phyloP scores from a whole-genome alignment of 1,140 invertebrate species.

The Homarus americanus region DNA sequence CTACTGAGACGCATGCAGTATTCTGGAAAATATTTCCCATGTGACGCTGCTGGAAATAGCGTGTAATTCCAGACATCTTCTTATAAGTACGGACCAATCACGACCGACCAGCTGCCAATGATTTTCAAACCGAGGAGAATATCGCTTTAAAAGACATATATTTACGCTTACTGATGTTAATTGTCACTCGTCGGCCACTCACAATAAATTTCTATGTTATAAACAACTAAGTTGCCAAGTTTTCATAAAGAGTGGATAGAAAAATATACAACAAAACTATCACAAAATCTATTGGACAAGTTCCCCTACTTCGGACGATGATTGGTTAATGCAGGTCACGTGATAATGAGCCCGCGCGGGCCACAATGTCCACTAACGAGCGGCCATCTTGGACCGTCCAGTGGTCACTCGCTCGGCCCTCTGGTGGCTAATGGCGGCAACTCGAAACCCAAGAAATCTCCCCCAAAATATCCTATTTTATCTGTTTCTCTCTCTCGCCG shows the following conservation, averaged over 20 bases:
- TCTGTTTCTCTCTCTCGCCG: neutral
- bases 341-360: constrained; percentile 26
- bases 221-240: too few species aligned
- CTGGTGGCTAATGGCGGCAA: neutral
- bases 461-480: neutral
- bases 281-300: neutral
- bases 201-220: too few species aligned
- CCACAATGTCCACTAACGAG: constrained; percentile 41
- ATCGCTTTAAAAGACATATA: too few species aligned
- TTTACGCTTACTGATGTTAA: too few species aligned
- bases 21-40: too few species aligned
- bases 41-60: neutral
- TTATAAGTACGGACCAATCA: constrained; percentile 10
- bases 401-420: constrained; percentile 7
- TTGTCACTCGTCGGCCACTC: too few species aligned
- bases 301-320: constrained; percentile 26
- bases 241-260: too few species aligned
- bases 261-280: too few species aligned
- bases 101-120: neutral
- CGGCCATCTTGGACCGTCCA: constrained; percentile 21
- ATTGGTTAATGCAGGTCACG: constrained; percentile 45
- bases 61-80: constrained; percentile 25
- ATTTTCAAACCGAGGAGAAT: too few species aligned
- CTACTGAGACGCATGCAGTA: too few species aligned
- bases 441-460: neutral